Conservation (phyloP, 1,140 invertebrate species). For the Drosophila tristis region DNA sequence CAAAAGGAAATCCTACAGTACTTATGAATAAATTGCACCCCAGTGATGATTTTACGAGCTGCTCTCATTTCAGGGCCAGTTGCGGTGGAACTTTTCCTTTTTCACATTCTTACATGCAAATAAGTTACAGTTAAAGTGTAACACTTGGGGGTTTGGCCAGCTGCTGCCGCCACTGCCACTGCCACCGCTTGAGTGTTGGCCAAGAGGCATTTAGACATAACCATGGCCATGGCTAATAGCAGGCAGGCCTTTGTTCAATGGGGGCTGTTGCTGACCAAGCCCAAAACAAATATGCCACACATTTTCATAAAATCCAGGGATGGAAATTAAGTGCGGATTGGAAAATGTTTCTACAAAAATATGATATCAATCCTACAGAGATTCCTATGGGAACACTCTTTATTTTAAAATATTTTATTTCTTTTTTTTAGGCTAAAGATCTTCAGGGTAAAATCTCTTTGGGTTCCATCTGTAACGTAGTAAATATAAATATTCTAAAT, state of each 20-base stretch:
- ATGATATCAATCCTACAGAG: too few relatives aligned
- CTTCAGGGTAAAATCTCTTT: too few relatives aligned
- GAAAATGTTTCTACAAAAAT: background rate
- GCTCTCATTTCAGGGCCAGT: conserved; percentile 41
- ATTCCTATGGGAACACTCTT: too few relatives aligned
- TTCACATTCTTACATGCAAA: conserved; percentile 64
- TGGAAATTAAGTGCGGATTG: conserved; percentile 11
- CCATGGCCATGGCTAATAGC: conserved; percentile 64
- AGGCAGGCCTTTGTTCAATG: conserved; percentile 72
- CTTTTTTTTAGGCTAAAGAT: too few relatives aligned
- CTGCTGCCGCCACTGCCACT: conserved; percentile 29
- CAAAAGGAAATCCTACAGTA: too few relatives aligned
- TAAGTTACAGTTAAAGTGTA: conserved; percentile 65
- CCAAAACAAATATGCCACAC: conserved; percentile 69
- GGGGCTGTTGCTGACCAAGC: conserved; percentile 63
- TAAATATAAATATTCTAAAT: too few relatives aligned
- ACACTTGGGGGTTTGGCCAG: conserved; percentile 73
- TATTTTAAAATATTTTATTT: too few relatives aligned
- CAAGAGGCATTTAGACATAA: conserved; percentile 53
- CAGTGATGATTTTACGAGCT: too few relatives aligned
- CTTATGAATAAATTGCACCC: too few relatives aligned
- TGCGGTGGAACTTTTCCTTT: conserved; percentile 48
- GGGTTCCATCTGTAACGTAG: too few relatives aligned
- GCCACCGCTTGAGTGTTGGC: conserved; percentile 42
- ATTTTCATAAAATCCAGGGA: conserved; percentile 61